Evolutionary conservation across 2,888 invertebrate genomes (phyloP).

Genomic region (Dynastes maya): DNA sequence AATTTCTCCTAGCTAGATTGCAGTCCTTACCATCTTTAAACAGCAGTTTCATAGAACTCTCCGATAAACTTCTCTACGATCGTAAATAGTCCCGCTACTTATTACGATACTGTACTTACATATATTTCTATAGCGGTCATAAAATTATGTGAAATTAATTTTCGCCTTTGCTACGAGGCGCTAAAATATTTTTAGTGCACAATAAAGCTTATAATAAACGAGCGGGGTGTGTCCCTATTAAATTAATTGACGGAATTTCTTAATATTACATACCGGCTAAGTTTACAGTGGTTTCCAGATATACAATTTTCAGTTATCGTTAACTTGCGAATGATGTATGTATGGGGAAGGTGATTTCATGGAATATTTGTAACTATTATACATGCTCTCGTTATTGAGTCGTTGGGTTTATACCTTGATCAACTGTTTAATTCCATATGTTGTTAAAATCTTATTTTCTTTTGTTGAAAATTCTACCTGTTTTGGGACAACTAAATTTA

Average conservation of each 20-base stretch:
- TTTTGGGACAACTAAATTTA: no score
- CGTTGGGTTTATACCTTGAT: no score
- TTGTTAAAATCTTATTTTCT: no score
- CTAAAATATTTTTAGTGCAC: conserved; percentile 37
- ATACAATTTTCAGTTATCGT: no score
- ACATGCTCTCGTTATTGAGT: no score
- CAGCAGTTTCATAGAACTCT: background rate
- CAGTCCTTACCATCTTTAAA: background rate
- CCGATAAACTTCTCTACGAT: background rate
- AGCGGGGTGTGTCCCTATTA: background rate
- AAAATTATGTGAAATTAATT: conserved; percentile 44
- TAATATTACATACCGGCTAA: background rate
- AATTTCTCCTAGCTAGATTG: background rate
- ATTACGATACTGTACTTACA: conserved; percentile 14
- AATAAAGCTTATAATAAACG: conserved; percentile 31
- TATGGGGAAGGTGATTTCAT: no score
- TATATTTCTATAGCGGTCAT: conserved; percentile 28
- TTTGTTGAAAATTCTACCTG: no score
- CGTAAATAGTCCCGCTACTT: background rate
- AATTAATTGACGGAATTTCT: conserved; percentile 17
- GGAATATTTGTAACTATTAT: no score
- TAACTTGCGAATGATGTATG: no score
- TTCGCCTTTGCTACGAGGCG: conserved; percentile 18
- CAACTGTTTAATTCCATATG: no score
- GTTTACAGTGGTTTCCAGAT: no score